Evolutionary conservation across 1,140 invertebrate genomes (phyloP), one percentile per base, ranked within the genome.

Genomic region (Trachymyrmex cornetzi): DNA sequence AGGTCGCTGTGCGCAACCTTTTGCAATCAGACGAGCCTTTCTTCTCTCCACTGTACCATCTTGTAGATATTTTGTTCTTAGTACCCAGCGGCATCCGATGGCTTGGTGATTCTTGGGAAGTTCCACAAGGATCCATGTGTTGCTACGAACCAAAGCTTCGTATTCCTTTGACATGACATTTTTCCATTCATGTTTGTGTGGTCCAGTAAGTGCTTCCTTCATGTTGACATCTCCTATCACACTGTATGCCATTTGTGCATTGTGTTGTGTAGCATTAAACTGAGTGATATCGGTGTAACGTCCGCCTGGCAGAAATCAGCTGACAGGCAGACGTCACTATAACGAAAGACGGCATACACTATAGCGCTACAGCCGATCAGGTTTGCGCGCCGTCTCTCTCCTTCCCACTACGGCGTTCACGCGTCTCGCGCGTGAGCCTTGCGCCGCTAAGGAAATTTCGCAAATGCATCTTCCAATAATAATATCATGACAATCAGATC

Each of bases 1-100:
- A 1, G 19, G 34, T 34, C 24, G 16, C 27, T 80, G 63, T 9
- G 59, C 38, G 6, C 19, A 80, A n/a, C 48, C 77, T 55, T 67
- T 80, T 9, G 77, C 77, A 14, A 66, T 48, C 27, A 80, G 22
- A 19, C 64, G 66, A 0, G 55, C 72, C 12, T 75, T 81, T 38
- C 27, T 19, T 44, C 64, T 19, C 5, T 69, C 24, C n/a, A 81
- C 16, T 0, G 64, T 27, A 16, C 50, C 64, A 22, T 69, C 77
- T 55, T 24, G 22, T 0, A 16, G 2, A 24, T 67, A 81, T 19
- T 81, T 81, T 0, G 53, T 59, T 38, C 30, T 81, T 16, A 81
- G 9, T 22, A 81, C 50, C 30, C 64, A 81, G 4, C 12, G 50
- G 9, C 64, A 81, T 3, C 50, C 64, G 22, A 81, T 81, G 3